Evolutionary conservation across 2,888 invertebrate species (phyloP), one percentile per base, ranked within the genome.

Genomic region (Trachelus tabidus): DNA sequence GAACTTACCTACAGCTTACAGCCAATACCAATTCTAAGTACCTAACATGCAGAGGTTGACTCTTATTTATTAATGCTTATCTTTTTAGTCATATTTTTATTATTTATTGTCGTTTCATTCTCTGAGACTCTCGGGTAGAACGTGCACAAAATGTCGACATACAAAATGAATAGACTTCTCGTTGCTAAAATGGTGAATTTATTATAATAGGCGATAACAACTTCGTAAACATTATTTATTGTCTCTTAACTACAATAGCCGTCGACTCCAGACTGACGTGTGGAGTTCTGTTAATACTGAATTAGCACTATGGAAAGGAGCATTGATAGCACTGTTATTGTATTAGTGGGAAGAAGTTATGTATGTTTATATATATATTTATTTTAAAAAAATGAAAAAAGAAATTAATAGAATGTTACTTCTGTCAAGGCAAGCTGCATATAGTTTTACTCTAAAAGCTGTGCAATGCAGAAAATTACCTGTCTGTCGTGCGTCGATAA

Each of bases 401-500:
- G 71, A 71, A 71, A 71, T 56, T 56, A 56, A 56, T 56, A 56
- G 15, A 56, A 23, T 56, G 56, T 56, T 56, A 56, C 23, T 23
- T 56, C 23, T 56, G 23, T 56, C 9, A 56, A 56, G 71, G 34
- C 71, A 71, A 71, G 71, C 71, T 33, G 34, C 71, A 71, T 71
- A 31, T 71, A 71, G 34, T 31, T 12, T 31, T 71, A 33, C 71
- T 34, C 33, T 33, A 71, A 34, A 34, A 33, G 34, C 35, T 76
- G 35, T 76, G 37, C 69, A 15, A 69, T 76, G 31, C n/a, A 37
- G 34, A 75, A 37, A 69, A 68, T 83, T 86, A 90, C 90, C 89
- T 89, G 79, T 90, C 90, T 68, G 87, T 84, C 75, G 90, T 86
- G 79, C 87, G 87, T 73, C 90, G 87, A 82, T 90, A 90, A 85